Percentiles rank a stretch among this genome's conserved stretches.
These are phyloP conservation scores for Melanophora roralis DNA, from an alignment of 2,888 invertebrate species.

Conservation along the genomic window DNA sequence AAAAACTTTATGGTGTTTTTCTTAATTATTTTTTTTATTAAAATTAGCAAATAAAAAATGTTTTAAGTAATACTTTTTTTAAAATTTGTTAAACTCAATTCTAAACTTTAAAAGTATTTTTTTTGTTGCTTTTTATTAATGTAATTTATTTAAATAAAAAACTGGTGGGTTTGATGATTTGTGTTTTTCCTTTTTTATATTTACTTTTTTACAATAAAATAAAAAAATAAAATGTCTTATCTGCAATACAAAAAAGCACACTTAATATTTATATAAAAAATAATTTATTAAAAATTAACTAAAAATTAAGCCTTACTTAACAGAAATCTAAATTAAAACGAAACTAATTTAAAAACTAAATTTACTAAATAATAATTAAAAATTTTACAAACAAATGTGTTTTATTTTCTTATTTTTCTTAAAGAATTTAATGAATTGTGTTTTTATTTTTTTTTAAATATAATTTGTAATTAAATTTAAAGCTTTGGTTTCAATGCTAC, in stretches of 20 bases:
- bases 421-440: neutral
- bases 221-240: constrained; percentile 48
- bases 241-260: constrained; percentile 18
- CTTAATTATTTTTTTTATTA: neutral
- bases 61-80: constrained; percentile 51
- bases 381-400: constrained; percentile 21
- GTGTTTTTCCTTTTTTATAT: constrained; percentile 24
- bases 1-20: constrained; percentile 24
- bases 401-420: neutral
- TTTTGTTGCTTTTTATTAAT: constrained; percentile 26
- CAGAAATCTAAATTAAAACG: constrained; percentile 20
- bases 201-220: constrained; percentile 22
- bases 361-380: constrained; percentile 35
- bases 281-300: constrained; percentile 54
- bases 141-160: constrained; percentile 57
- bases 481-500: constrained; percentile 64
- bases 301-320: constrained; percentile 61
- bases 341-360: constrained; percentile 41
- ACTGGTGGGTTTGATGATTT: constrained; percentile 63
- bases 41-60: neutral
- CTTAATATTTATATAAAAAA: neutral
- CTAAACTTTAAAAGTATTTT: constrained; percentile 18
- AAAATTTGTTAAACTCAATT: constrained; percentile 42
- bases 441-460: constrained; percentile 16
- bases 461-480: constrained; percentile 63